Evolutionary conservation across 1,140 invertebrate species (phyloP).

Genomic region (Ceratoteleas bidentatus): DNA sequence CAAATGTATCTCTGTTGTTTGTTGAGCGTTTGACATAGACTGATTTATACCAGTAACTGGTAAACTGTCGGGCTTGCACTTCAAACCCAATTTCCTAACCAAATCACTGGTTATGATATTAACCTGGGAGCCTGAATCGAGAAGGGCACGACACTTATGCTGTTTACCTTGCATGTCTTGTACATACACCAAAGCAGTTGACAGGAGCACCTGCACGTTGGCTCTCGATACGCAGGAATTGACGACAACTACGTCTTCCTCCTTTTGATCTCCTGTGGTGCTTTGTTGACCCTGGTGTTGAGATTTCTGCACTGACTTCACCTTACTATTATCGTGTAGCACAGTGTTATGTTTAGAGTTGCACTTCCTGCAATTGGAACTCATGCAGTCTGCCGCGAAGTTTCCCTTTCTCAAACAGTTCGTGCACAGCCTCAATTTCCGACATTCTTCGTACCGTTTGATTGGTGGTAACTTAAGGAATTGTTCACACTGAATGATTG

Average conservation of each 20-base stretch:
- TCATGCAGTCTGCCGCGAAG: not conserved
- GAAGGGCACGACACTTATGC: no score
- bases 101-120: no score
- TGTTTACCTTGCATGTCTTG: not conserved
- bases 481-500: not conserved
- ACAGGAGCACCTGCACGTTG: constrained; percentile 23
- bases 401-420: not conserved
- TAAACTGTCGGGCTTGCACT: no score
- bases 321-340: not conserved
- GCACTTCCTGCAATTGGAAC: not conserved
- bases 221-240: no score
- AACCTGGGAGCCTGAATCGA: no score
- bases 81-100: no score
- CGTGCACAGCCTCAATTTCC: not conserved
- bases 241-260: not conserved
- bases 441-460: not conserved
- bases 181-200: constrained; percentile 17
- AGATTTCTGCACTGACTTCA: no score
- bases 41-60: no score
- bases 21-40: no score
- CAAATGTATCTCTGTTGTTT: no score
- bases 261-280: not conserved
- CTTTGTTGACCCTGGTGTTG: no score
- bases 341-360: not conserved
- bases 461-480: not conserved